These are phyloP conservation scores for Carcinoscorpius rotundicauda DNA, from an alignment of 1,140 invertebrate genomes.

Conservation along the genomic window DNA sequence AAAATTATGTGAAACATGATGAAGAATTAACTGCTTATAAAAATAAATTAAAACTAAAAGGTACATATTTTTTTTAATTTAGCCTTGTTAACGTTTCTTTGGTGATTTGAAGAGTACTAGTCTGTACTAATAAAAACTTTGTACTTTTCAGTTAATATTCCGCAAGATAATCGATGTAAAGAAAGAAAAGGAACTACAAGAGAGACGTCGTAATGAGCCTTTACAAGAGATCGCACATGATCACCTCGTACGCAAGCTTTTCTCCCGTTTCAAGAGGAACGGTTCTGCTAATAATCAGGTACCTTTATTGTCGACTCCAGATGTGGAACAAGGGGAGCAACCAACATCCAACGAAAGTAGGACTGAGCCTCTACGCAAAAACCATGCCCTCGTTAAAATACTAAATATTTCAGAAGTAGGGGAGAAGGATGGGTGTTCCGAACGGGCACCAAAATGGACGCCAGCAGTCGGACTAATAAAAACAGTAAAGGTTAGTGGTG, in stretches of 20 bases:
- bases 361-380: not conserved
- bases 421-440: not conserved
- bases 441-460: not conserved
- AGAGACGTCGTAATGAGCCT: constrained; percentile 91
- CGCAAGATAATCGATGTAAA: constrained; percentile 96
- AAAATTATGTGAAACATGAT: too few relatives aligned
- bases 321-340: constrained; percentile 14
- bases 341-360: not conserved
- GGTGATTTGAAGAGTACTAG: too few relatives aligned
- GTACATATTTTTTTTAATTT: too few relatives aligned
- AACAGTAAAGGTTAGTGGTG: not conserved
- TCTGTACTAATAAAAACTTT: constrained; percentile 20
- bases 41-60: too few relatives aligned
- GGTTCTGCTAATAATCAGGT: constrained; percentile 7
- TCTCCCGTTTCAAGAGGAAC: constrained; percentile 69
- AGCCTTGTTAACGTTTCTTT: too few relatives aligned
- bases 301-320: not conserved
- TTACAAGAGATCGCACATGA: constrained; percentile 85
- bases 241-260: constrained; percentile 93
- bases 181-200: constrained; percentile 92
- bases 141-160: constrained; percentile 70
- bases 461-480: not conserved
- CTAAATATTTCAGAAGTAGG: not conserved
- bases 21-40: too few relatives aligned
- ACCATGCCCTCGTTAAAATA: not conserved